These are phyloP conservation scores for Caenorhabditis inopinata DNA, from an alignment of 1,140 invertebrate species.

Conservation along the genomic window DNA sequence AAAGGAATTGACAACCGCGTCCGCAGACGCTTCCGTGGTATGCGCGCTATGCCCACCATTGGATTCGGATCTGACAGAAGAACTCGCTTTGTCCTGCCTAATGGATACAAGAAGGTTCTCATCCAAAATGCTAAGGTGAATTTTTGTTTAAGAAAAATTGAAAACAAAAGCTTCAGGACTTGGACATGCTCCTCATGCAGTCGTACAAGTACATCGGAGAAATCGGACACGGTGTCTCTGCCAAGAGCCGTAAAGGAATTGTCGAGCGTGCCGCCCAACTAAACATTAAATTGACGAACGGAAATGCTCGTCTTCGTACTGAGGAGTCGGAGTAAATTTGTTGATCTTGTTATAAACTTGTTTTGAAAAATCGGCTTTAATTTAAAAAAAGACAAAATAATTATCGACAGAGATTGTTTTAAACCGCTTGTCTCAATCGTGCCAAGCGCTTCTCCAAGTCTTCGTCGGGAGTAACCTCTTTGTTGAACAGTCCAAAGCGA, in stretches of 20 bases:
- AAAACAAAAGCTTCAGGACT: slow-evolving; percentile 75
- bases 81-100: slow-evolving; percentile 89
- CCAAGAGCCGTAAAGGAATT: slow-evolving; percentile 90
- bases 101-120: slow-evolving; percentile 91
- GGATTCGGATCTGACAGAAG: slow-evolving; percentile 91
- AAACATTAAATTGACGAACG: slow-evolving; percentile 83
- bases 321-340: slow-evolving; percentile 76
- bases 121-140: slow-evolving; percentile 81
- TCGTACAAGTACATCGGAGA: slow-evolving; percentile 95
- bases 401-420: background rate
- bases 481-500: slow-evolving; percentile 46
- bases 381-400: background rate
- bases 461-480: slow-evolving; percentile 49
- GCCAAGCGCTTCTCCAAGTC: background rate
- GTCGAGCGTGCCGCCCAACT: slow-evolving; percentile 94
- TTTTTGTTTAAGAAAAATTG: background rate
- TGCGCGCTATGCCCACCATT: slow-evolving; percentile 97
- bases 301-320: slow-evolving; percentile 87
- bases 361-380: background rate
- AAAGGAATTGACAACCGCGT: slow-evolving; percentile 99
- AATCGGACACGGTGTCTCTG: slow-evolving; percentile 92
- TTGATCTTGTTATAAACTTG: slow-evolving; percentile 44
- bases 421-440: background rate
- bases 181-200: slow-evolving; percentile 98
- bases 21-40: slow-evolving; percentile 94